phyloP scores from a whole-genome alignment of 2,797 vertebrate species.

The Lepilemur ruficaudatus region DNA sequence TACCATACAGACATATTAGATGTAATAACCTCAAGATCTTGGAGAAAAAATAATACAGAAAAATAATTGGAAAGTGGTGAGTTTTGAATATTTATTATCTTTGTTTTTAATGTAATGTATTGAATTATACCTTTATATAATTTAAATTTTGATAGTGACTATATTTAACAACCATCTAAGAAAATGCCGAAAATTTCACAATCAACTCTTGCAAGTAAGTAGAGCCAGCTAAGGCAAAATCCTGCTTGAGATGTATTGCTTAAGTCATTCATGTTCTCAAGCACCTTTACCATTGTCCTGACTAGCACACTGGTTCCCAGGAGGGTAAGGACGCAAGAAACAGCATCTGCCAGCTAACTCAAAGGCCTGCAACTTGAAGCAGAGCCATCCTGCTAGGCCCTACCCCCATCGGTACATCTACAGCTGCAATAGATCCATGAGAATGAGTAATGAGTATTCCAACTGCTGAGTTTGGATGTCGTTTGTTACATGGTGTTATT shows the following conservation, averaged over 20 bases:
- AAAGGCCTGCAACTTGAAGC: neutral
- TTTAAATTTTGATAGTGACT: neutral
- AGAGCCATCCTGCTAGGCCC: accelerated
- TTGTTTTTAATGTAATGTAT: neutral
- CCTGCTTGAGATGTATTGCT: neutral
- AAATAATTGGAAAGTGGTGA: neutral
- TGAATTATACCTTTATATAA: neutral
- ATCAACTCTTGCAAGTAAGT: neutral
- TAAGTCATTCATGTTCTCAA: neutral
- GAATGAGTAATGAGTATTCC: neutral
- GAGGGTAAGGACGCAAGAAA: neutral
- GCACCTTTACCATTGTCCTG: no score
- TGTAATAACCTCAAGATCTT: neutral
- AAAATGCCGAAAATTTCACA: neutral
- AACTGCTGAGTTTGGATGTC: neutral
- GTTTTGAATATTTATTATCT: neutral
- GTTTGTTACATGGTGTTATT: neutral
- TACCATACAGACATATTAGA: no score
- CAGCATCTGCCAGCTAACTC: neutral
- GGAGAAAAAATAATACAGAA: neutral
- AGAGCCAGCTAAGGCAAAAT: no score
- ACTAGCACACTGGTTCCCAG: neutral
- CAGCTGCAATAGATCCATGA: neutral
- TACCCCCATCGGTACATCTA: neutral
- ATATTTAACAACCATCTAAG: neutral